Base-by-base conservation (phyloP, 2,888 invertebrate species). In the Platycheirus rosarum region DNA sequence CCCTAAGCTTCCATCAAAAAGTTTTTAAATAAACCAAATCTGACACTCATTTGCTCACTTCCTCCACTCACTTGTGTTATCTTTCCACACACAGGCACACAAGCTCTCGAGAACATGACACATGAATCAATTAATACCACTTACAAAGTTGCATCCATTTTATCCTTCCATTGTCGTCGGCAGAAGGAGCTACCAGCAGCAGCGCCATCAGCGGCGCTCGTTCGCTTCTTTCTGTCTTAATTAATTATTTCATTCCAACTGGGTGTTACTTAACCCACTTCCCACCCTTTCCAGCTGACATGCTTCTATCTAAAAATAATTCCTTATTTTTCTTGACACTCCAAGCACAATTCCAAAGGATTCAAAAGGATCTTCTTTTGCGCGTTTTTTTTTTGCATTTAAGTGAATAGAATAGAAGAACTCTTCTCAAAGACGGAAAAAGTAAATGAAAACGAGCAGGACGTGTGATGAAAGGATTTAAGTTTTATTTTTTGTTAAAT, bases 111-210 rank as follows among this genome's bases (percentile, higher is more conserved):
- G 26, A 29, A 44, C 60, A 57, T 57, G 76, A 49, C 49, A 82
- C 82, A 73, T 51, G 71, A 77, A 77, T 77, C 77, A 82, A 82
- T 77, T 82, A 82, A 73, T 77, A 77, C 71, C 77, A 73, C 82
- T 82, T 77, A 82, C 82, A 82, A 77, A 68, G 70, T 73, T 82
- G 71, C 77, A 68, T 73, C 63, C 48, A 66, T 71, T 60, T 82
- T 29, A 51, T 76, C 63, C 73, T 46, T 48, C 16, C 68, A 35
- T 51, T 53, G 48, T 65, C 46, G 35, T 46, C 40, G 37, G 14
- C 13, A 40, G 6, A 57, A 16, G 23, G 26, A 57, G 26, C 49
- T 13, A 11, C 40, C 11, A 40, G 18, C 6, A n/a, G 29, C 6
- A 53, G n/a, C 32, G 29, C 46, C 8, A 37, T 14, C 6, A 44